A percentile compares a stretch with the other conserved stretches of the same genome.
Evolutionary conservation across 2,888 invertebrate species (phyloP).

Genomic region (Psylliodes chrysocephalus): DNA sequence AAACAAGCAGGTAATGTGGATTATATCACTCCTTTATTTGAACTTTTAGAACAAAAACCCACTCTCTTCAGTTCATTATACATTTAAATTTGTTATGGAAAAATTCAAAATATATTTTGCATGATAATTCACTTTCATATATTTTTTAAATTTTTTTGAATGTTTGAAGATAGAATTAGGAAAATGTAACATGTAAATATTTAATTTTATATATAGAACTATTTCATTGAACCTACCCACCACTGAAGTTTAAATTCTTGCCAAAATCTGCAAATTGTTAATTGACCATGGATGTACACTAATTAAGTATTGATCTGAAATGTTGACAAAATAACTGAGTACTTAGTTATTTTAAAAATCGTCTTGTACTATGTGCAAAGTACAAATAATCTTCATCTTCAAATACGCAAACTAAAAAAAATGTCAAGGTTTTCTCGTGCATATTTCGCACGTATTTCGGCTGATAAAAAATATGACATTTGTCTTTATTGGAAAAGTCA

Average conservation of each 20-base stretch:
- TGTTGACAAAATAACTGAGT: neutral
- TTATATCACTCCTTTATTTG: too few relatives aligned
- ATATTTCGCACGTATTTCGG: too few relatives aligned
- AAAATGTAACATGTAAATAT: neutral
- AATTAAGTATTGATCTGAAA: neutral
- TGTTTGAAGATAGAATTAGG: too few relatives aligned
- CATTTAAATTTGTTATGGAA: too few relatives aligned
- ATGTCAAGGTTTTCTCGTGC: neutral
- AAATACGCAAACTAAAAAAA: slow-evolving; percentile 10
- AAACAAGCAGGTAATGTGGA: too few relatives aligned
- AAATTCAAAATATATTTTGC: too few relatives aligned
- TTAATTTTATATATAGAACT: slow-evolving; percentile 3
- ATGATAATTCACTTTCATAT: too few relatives aligned
- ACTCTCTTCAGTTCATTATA: too few relatives aligned
- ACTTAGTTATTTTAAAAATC: slow-evolving; percentile 4
- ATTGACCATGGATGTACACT: neutral
- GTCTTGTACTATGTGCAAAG: slow-evolving; percentile 3
- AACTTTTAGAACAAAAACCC: too few relatives aligned
- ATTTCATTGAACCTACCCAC: slow-evolving; percentile 1
- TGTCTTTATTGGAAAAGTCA: too few relatives aligned
- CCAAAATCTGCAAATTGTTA: neutral
- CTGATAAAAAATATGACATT: too few relatives aligned
- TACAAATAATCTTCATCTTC: slow-evolving; percentile 6
- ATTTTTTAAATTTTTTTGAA: too few relatives aligned
- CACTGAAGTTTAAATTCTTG: neutral